phyloP scores from a whole-genome alignment of 1,140 invertebrate genomes.

The Ceratina japonica region DNA sequence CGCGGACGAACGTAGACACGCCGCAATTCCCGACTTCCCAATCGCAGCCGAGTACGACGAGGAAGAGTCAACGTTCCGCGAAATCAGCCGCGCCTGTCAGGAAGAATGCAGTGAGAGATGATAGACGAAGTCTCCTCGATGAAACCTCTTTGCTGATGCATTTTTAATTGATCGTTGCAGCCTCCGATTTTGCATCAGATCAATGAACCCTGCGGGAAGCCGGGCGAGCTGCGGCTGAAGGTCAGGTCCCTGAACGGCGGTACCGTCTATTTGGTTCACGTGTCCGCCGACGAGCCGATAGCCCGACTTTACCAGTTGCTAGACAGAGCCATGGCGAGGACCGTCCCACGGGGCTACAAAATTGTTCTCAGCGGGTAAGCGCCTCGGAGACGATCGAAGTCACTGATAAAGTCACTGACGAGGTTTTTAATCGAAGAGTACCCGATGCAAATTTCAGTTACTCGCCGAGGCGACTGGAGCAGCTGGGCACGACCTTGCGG shows the following conservation, averaged over 20 bases:
- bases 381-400: neutral
- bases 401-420: neutral
- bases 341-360: constrained; percentile 65
- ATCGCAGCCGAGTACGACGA: neutral
- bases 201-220: constrained; percentile 66
- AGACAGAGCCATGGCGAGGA: constrained; percentile 63
- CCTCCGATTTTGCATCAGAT: constrained; percentile 67
- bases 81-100: constrained; percentile 34
- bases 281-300: constrained; percentile 70
- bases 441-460: constrained; percentile 55
- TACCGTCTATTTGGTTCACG: constrained; percentile 69
- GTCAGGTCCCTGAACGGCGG: constrained; percentile 73
- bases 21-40: neutral
- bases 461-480: constrained; percentile 64
- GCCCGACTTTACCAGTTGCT: constrained; percentile 70
- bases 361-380: constrained; percentile 72
- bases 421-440: neutral
- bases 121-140: no score
- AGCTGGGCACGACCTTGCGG: constrained; percentile 59
- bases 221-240: constrained; percentile 72
- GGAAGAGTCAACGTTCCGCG: constrained; percentile 27
- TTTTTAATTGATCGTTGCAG: constrained; percentile 46
- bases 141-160: neutral
- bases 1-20: constrained; percentile 10
- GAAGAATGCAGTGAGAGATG: constrained; percentile 42